A percentile compares a stretch with the other conserved stretches of the same genome.
phyloP scores from a whole-genome alignment of 2,113 vertebrate species.

The Cairina moschata region DNA sequence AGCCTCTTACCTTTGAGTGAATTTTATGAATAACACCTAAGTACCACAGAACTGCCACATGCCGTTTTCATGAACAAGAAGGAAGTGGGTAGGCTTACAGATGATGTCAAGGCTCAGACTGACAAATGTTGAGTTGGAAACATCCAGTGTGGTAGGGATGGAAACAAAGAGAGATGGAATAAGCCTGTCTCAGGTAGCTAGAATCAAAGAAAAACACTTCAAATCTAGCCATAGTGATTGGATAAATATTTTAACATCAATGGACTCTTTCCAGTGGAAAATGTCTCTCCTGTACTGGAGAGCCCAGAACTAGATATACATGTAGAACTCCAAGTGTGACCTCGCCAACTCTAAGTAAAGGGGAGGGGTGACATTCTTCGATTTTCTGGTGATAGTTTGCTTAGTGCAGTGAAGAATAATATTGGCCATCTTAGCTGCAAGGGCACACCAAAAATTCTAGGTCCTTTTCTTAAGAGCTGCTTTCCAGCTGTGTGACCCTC shows the following conservation, averaged over 20 bases:
- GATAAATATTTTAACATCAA: background rate
- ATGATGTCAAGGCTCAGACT: background rate
- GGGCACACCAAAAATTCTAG: too few relatives aligned
- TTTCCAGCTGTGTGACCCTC: too few relatives aligned
- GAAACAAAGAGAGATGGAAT: background rate
- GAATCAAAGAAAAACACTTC: background rate
- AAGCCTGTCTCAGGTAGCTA: background rate
- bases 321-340: too few relatives aligned
- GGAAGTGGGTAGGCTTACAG: background rate
- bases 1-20: fast-evolving
- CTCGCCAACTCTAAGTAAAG: too few relatives aligned
- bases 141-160: background rate
- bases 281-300: too few relatives aligned
- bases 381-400: too few relatives aligned
- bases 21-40: background rate
- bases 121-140: background rate
- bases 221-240: background rate
- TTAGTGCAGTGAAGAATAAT: too few relatives aligned
- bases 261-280: too few relatives aligned
- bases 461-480: too few relatives aligned
- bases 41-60: background rate
- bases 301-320: too few relatives aligned
- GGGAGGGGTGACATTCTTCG: too few relatives aligned
- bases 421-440: too few relatives aligned
- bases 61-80: background rate